Evolutionary conservation across 2,797 vertebrate species (phyloP).

Genomic region (Bradypodion pumilum): DNA sequence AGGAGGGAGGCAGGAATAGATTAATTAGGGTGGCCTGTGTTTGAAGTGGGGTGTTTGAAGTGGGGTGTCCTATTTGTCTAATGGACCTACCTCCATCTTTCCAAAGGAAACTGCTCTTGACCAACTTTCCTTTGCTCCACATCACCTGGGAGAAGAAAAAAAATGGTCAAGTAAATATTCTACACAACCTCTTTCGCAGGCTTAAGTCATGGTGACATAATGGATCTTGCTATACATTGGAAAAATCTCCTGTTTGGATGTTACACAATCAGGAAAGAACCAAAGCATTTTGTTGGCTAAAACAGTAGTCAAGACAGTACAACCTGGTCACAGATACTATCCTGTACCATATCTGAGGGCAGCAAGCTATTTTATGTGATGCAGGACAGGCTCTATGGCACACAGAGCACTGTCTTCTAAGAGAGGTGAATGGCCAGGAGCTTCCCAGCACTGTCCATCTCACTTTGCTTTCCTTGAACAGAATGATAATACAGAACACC

Average conservation of each 20-base stretch:
- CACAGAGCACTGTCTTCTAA: neutral
- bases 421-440: neutral
- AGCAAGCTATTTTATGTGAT: neutral
- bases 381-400: neutral
- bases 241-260: neutral
- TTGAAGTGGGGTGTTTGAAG: too few relatives aligned
- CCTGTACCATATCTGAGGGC: neutral
- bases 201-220: neutral
- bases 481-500: neutral
- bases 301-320: neutral
- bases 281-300: neutral
- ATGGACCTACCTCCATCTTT: neutral
- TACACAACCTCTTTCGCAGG: neutral
- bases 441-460: too few relatives aligned
- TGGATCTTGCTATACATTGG: neutral
- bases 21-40: too few relatives aligned
- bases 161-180: neutral
- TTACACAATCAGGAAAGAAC: neutral
- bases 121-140: too few relatives aligned
- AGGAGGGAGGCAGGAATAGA: too few relatives aligned
- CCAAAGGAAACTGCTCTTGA: neutral
- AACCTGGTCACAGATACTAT: neutral
- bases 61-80: too few relatives aligned
- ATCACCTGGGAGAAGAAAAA: neutral
- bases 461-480: neutral